phyloP scores from a whole-genome alignment of 2,797 vertebrate genomes.

The Loriculus beryllinus region DNA sequence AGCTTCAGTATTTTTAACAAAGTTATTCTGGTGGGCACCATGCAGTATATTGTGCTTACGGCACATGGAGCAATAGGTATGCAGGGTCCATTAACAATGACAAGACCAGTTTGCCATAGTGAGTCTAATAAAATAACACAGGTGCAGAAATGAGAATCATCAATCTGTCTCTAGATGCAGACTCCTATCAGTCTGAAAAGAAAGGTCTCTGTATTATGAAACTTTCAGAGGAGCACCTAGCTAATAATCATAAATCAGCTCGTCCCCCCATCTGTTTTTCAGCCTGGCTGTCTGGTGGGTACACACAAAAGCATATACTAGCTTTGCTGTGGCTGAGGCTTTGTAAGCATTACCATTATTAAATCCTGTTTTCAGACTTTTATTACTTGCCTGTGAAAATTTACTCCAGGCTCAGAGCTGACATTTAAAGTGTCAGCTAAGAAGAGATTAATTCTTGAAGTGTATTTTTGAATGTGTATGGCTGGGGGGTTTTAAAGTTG shows the following conservation, averaged over 20 bases:
- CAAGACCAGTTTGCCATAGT: not conserved
- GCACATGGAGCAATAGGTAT: not conserved
- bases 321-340: not conserved
- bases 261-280: not conserved
- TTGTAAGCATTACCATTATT: constrained; percentile 54
- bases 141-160: constrained; percentile 26
- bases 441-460: constrained; percentile 40
- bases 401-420: constrained; percentile 32
- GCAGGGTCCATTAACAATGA: not conserved
- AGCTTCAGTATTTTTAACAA: not conserved
- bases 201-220: not conserved
- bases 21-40: not conserved
- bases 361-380: constrained; percentile 49
- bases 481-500: not conserved
- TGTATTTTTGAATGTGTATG: not conserved
- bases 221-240: not conserved
- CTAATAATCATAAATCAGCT: constrained; percentile 2
- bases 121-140: constrained; percentile 11
- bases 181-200: not conserved
- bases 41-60: not conserved
- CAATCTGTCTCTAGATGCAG: constrained; percentile 24
- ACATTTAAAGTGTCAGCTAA: constrained; percentile 55
- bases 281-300: not conserved
- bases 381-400: constrained; percentile 44
- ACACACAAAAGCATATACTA: not conserved